Percentiles rank a stretch among this genome's conserved stretches.
Evolutionary conservation across 2,797 vertebrate genomes (phyloP).

Genomic region (Acanthurus leucopareius): DNA sequence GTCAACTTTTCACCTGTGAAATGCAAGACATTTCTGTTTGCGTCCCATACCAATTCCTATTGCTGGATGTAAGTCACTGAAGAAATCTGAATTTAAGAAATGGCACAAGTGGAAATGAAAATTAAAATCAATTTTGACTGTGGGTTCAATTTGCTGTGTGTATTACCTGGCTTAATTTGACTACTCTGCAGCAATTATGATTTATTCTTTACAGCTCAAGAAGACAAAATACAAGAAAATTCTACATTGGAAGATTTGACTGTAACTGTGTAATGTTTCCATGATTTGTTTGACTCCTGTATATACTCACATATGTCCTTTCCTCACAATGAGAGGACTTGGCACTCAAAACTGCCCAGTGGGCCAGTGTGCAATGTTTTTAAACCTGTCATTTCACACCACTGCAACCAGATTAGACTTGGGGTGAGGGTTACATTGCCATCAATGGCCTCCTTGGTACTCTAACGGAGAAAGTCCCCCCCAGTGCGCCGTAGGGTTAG

Average conservation of each 20-base stretch:
- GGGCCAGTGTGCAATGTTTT: too few species aligned
- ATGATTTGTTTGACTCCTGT: background rate
- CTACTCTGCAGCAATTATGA: background rate
- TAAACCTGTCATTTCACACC: too few species aligned
- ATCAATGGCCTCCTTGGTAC: too few species aligned
- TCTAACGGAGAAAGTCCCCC: too few species aligned
- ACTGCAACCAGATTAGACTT: too few species aligned
- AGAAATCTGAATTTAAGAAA: constrained; percentile 68
- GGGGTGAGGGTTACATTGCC: too few species aligned
- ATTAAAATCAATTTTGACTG: constrained; percentile 77
- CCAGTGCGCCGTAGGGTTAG: too few species aligned
- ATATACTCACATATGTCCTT: too few species aligned
- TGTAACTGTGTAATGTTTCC: background rate
- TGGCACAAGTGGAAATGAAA: constrained; percentile 75
- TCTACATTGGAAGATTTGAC: too few species aligned
- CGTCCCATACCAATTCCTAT: constrained; percentile 59
- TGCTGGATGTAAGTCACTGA: constrained; percentile 74
- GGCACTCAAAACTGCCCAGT: too few species aligned
- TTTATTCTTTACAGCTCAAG: background rate
- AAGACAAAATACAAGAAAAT: background rate
- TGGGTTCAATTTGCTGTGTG: constrained; percentile 17
- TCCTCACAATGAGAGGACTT: too few species aligned
- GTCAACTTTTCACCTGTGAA: constrained; percentile 42
- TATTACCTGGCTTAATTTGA: background rate
- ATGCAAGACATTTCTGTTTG: constrained; percentile 52